Conservation (phyloP, 2,797 vertebrate species). For the Xerus rutilus region DNA sequence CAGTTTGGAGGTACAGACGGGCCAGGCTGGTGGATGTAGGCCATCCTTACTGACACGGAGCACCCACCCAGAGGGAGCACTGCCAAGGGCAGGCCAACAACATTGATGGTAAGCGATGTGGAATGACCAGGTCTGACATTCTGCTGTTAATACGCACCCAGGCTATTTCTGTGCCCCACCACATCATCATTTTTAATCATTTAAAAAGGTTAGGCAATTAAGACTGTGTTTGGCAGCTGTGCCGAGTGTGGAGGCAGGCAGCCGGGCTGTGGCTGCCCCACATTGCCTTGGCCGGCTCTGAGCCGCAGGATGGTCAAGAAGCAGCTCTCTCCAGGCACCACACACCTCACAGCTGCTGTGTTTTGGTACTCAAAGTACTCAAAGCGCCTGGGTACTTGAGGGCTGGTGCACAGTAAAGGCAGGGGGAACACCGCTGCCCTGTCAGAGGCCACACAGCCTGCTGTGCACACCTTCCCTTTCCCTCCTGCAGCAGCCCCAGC, state of each 20-base stretch:
- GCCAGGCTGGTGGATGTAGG: fast-evolving
- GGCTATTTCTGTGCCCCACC: conserved; percentile 51
- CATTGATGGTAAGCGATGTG: neutral
- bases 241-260: neutral
- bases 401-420: no score
- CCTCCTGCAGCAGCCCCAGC: neutral
- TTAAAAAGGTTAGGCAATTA: conserved; percentile 77
- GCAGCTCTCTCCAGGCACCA: neutral
- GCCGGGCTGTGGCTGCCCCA: conserved; percentile 67
- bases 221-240: conserved; percentile 77
- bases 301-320: conserved; percentile 53
- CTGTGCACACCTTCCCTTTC: no score
- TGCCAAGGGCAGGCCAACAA: neutral
- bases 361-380: conserved; percentile 67
- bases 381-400: neutral
- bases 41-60: neutral
- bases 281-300: fast-evolving
- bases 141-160: conserved; percentile 49
- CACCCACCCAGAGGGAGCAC: neutral
- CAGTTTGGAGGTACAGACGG: fast-evolving
- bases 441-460: no score
- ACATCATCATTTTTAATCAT: conserved; percentile 68
- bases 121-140: conserved; percentile 17
- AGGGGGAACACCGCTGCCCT: no score
- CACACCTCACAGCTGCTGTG: neutral